Base-by-base conservation (phyloP, 2,797 vertebrate genomes). In the Epinephelus coioides region DNA sequence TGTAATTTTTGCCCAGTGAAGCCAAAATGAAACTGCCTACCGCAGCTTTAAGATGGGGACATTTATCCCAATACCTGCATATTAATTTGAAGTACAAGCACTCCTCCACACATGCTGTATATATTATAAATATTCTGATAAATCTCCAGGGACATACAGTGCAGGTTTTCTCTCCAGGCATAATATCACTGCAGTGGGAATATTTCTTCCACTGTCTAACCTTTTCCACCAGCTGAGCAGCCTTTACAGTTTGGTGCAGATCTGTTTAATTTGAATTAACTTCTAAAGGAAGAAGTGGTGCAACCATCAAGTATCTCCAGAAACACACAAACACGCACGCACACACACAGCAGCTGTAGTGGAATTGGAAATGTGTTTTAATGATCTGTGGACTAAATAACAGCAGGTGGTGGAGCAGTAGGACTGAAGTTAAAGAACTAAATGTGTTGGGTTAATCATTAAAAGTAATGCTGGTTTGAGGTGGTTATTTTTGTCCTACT, bases 331-430 rank as follows among this genome's bases (percentile, higher is more conserved):
- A 54, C 54, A 43, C n/a, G 34, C 38, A 17, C 46, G 10, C 18
- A 61, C n/a, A 64, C 27, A 61, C 27, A 30, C 55, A 69, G 53
- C 8, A 40, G 68, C 50, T 50, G 47, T 14, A 63, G 68, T 38
- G 25, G 79, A 79, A 70, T 30, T 74, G 62, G 51, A 46, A 83
- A 89, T 81, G 56, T 71, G 76, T 84, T 84, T 86, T 85, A 86
- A 84, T 87, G 84, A 90, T 85, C 70, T 76, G 73, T 81, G 74
- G 83, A 85, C 47, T 74, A 71, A 87, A 81, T 75, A 81, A 25
- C 89, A 86, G 85, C 84, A 82, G 83, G 83, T 79, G 80, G 82
- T 65, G n/a, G 49, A 88, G 84, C 81, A 60, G 74, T 19, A 51
- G 53, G 65, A 60, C 56, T 63, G 15, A 73, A 85, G 69, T 69